Evolutionary conservation across 2,113 vertebrate species (phyloP).

Genomic region (Phalacrocorax carbo): DNA sequence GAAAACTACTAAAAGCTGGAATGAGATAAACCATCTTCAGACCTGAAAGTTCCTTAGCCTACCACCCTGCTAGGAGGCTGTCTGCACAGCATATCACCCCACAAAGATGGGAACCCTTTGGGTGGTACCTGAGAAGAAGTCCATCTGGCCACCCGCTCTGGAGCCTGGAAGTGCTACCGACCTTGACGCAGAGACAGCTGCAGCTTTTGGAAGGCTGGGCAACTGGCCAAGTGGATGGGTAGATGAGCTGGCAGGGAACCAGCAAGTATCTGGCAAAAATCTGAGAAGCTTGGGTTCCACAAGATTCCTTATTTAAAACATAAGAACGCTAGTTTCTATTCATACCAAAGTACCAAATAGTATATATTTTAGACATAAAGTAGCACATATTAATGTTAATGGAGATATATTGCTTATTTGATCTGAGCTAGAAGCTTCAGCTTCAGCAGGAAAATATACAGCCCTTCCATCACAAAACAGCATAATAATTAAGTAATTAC

Average conservation of each 20-base stretch:
- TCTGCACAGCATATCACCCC: not conserved
- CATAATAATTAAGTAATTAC: not conserved
- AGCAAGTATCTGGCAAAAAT: conserved; percentile 6
- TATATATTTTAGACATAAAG: not conserved
- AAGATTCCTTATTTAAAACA: not conserved
- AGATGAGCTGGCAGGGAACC: not conserved
- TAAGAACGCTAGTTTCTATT: not conserved
- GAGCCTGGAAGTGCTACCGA: not conserved
- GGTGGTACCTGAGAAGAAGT: not conserved
- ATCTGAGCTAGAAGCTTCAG: not conserved
- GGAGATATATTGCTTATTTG: not conserved
- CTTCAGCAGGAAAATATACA: not conserved
- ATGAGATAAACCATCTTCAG: not conserved
- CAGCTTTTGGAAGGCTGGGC: not conserved
- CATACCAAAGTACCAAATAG: not conserved
- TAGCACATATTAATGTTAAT: not conserved
- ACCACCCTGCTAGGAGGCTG: not conserved
- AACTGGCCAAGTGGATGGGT: not conserved
- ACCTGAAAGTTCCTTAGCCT: not conserved
- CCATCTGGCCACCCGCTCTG: not conserved
- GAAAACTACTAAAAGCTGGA: not conserved
- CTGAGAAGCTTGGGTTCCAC: not conserved
- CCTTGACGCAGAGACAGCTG: not conserved
- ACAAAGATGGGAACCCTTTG: accelerated
- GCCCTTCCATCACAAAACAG: not conserved